A percentile compares a stretch with the other conserved stretches of the same genome.
phyloP scores from a whole-genome alignment of 2,113 vertebrate species.

The Rhea americana region DNA sequence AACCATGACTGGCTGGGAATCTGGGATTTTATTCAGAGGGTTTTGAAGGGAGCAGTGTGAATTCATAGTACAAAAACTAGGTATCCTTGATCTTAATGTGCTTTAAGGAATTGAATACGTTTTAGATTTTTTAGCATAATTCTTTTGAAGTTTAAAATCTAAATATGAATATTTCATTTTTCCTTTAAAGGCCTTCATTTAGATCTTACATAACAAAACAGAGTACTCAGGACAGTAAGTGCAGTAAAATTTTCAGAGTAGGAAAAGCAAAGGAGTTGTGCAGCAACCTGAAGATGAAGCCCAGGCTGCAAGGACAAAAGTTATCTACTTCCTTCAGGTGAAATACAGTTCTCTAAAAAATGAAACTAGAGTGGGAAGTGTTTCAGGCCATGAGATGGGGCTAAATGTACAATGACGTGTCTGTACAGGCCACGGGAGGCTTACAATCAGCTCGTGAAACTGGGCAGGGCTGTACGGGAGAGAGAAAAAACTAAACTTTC shows the following conservation, averaged over 20 bases:
- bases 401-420: not conserved
- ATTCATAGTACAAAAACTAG: not conserved
- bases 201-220: not conserved
- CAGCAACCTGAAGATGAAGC: not conserved
- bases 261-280: not conserved
- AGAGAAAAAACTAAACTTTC: not conserved
- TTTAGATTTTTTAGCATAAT: not conserved
- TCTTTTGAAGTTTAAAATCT: not conserved
- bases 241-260: not conserved
- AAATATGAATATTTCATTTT: not conserved
- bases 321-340: not conserved
- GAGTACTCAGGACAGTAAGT: not conserved
- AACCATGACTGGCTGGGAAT: not conserved
- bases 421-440: not conserved
- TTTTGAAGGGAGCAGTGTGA: not conserved
- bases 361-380: not conserved
- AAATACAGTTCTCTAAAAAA: not conserved
- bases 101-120: not conserved
- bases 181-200: not conserved
- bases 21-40: not conserved
- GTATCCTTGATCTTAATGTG: not conserved
- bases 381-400: not conserved
- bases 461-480: not conserved
- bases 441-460: not conserved
- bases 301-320: not conserved